Evolutionary conservation across 1,140 invertebrate species (phyloP), one percentile per base, ranked within the genome.

Genomic region (Pollicipes pollicipes): DNA sequence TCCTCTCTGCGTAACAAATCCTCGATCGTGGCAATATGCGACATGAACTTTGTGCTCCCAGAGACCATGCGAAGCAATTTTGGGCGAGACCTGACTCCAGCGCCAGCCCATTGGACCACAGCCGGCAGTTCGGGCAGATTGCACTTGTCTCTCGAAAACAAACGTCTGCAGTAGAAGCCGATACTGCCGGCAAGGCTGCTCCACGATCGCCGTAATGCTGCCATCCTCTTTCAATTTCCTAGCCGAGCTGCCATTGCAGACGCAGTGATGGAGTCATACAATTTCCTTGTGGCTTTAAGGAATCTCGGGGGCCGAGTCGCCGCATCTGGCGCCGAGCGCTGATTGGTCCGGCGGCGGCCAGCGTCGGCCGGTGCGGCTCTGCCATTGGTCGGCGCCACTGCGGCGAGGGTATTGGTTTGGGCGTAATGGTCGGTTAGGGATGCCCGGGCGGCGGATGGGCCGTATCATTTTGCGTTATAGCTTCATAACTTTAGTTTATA

Each of bases 401-500:
- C 45, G 2, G 45, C 17, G 45, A 58, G 17, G 13, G 45, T 58
- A 58, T 58, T 58, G 45, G 45, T 58, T 58, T 58, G 45, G 45
- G 10, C 8, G 45, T 58, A 58, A 58, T 58, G 45, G 45, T 58
- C 45, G 45, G 45, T 58, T 58, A 58, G 45, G 45, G 45, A 21
- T 21, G 45, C 45, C 24, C 24, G 45, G 45, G 8, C 45, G 13
- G 45, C 45, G 45, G 45, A 58, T 58, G 45, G 45, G 45, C 45
- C 45, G 45, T 58, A 58, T 58, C 45, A 58, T 58, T 58, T 58
- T 58, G 45, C 45, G 45, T 58, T 58, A 58, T 58, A 58, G 45
- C 45, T 58, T 58, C 45, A 58, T 58, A 58, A 58, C 45, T 58
- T 58, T 58, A 58, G 45, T 58, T 58, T 58, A 58, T 58, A 58